These are phyloP conservation scores for Acanthurus lineatus DNA, from an alignment of 2,797 vertebrate genomes.

Conservation along the genomic window DNA sequence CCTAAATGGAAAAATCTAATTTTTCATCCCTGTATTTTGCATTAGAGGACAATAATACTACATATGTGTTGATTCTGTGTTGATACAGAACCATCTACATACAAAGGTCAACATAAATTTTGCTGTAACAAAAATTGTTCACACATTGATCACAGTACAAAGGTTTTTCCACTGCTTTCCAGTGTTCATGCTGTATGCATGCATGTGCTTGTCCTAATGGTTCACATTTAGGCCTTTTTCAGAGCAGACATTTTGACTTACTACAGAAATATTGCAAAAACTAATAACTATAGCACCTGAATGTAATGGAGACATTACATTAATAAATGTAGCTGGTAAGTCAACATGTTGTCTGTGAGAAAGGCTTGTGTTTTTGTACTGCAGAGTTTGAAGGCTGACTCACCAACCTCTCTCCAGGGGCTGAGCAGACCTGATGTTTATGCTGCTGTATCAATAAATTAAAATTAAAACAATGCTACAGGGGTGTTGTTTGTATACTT, in stretches of 20 bases:
- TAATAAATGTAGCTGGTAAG: background rate
- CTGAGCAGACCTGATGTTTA: constrained; percentile 80
- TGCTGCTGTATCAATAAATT: constrained; percentile 60
- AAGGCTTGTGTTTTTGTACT: constrained; percentile 44
- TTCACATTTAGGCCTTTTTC: constrained; percentile 20
- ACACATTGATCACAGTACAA: background rate
- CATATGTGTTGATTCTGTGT: background rate
- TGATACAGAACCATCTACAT: background rate
- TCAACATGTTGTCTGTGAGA: constrained; percentile 22
- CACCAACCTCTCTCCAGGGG: constrained; percentile 80
- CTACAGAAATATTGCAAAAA: background rate
- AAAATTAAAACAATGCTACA: background rate
- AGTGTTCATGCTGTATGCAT: constrained; percentile 33
- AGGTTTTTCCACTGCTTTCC: constrained; percentile 5
- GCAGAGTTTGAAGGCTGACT: constrained; percentile 81
- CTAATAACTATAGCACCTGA: background rate
- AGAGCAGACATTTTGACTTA: constrained; percentile 26
- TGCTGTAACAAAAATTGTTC: background rate
- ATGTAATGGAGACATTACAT: constrained; percentile 1
- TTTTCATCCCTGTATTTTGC: constrained; percentile 2
- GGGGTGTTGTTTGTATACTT: background rate
- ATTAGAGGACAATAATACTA: background rate
- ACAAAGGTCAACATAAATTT: background rate
- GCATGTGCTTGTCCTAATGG: constrained; percentile 14
- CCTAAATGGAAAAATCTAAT: constrained; percentile 2